Conservation (phyloP, 2,888 invertebrate species). For the Drosophila rellima region DNA sequence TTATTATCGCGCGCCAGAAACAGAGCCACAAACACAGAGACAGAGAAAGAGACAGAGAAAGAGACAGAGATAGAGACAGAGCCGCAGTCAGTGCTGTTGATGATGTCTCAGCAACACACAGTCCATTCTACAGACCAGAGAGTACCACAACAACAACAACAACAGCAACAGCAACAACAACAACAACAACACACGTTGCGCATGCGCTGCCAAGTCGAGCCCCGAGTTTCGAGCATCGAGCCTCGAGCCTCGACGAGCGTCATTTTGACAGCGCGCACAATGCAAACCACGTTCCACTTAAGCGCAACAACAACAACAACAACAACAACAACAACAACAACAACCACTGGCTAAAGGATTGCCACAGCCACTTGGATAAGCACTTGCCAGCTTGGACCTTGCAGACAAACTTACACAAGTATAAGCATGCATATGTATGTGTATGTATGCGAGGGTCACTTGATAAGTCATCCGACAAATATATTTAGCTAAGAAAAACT, state of each 20-base stretch:
- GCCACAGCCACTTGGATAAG: constrained; percentile 79
- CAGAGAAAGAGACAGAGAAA: constrained; percentile 12
- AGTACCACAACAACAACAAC: constrained; percentile 26
- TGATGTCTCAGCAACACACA: constrained; percentile 22
- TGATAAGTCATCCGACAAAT: no score
- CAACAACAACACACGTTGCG: constrained; percentile 49
- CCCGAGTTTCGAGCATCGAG: no score
- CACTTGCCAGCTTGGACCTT: constrained; percentile 60
- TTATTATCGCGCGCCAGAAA: constrained; percentile 84
- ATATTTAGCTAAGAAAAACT: no score
- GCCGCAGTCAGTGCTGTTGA: constrained; percentile 15
- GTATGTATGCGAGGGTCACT: neutral
- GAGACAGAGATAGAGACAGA: constrained; percentile 23
- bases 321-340: constrained; percentile 24
- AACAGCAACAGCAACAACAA: constrained; percentile 25
- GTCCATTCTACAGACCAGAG: constrained; percentile 12
- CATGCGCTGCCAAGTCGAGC: constrained; percentile 58
- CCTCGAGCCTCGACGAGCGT: constrained; percentile 75
- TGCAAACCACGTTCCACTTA: constrained; percentile 82
- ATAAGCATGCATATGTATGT: constrained; percentile 6
- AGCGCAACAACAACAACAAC: constrained; percentile 58
- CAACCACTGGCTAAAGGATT: constrained; percentile 67
- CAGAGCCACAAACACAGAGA: constrained; percentile 50
- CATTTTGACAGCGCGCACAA: constrained; percentile 84
- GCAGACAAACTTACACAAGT: constrained; percentile 9